A percentile compares a stretch with the other conserved stretches of the same genome.
Conservation (phyloP, 2,797 vertebrate genomes). For the Rhynchonycteris naso region DNA sequence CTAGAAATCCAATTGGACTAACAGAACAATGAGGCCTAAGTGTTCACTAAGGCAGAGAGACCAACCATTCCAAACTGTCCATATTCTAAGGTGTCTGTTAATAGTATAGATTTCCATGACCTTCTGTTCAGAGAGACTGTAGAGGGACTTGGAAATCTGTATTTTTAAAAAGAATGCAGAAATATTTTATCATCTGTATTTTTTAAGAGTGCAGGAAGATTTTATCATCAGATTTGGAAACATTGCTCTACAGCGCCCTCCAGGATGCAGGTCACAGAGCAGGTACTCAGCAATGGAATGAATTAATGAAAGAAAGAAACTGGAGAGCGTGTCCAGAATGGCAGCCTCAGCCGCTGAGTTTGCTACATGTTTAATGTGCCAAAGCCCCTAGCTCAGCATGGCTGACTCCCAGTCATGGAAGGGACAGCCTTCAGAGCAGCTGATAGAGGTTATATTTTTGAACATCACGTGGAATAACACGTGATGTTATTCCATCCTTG, state of each 20-base stretch:
- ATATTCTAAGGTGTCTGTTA: neutral
- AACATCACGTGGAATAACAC: slow-evolving; percentile 19
- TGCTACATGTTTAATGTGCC: neutral
- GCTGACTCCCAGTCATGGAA: neutral
- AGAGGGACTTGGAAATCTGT: neutral
- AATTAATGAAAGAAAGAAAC: neutral
- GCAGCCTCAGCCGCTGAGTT: neutral
- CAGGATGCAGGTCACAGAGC: neutral
- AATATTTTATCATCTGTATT: neutral
- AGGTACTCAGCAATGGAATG: neutral
- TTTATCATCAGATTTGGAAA: neutral
- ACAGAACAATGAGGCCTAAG: neutral
- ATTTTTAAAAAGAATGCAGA: neutral
- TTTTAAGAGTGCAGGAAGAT: neutral
- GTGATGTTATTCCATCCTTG: neutral
- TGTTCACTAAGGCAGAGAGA: neutral
- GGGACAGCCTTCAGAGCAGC: slow-evolving; percentile 2
- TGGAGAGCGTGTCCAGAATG: neutral
- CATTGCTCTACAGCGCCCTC: neutral
- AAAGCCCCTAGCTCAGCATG: neutral
- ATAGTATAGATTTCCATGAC: neutral
- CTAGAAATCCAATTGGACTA: neutral
- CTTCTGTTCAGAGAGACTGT: neutral
- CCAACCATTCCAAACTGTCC: neutral
- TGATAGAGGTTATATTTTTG: neutral